phyloP scores from a whole-genome alignment of 2,113 vertebrate genomes.

The Thomomys bottae region DNA sequence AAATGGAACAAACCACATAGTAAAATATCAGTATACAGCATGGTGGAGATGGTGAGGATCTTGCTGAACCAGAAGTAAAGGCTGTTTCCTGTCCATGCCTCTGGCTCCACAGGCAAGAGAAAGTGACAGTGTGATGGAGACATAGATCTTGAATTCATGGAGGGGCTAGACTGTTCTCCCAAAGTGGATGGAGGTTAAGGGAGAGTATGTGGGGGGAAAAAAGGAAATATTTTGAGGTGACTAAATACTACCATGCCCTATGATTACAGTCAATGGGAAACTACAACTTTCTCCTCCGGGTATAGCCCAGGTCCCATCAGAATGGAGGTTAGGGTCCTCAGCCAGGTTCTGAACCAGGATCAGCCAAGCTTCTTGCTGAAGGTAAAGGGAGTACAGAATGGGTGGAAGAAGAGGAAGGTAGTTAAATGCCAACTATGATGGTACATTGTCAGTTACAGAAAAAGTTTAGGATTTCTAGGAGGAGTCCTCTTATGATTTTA shows the following conservation, averaged over 20 bases:
- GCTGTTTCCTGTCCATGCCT: neutral
- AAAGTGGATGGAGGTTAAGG: neutral
- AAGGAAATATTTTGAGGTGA: neutral
- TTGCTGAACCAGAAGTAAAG: neutral
- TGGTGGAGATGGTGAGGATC: neutral
- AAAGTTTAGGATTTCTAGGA: neutral
- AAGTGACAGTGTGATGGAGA: neutral
- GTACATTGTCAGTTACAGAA: neutral
- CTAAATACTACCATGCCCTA: neutral
- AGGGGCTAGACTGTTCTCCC: too few relatives aligned
- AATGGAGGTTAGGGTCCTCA: neutral
- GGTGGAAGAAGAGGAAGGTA: neutral
- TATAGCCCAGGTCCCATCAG: neutral
- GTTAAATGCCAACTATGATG: neutral
- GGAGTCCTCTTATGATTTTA: neutral
- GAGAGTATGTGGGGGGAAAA: too few relatives aligned
- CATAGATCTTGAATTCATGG: fast-evolving
- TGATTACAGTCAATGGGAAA: neutral
- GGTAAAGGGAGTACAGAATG: neutral
- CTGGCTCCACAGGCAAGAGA: neutral
- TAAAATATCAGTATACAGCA: neutral
- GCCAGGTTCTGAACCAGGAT: neutral
- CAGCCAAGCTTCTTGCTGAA: neutral
- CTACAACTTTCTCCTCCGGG: neutral
- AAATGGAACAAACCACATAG: neutral